Evolutionary conservation across 2,797 vertebrate species (phyloP).

Genomic region (Sebastes taczanowskii): DNA sequence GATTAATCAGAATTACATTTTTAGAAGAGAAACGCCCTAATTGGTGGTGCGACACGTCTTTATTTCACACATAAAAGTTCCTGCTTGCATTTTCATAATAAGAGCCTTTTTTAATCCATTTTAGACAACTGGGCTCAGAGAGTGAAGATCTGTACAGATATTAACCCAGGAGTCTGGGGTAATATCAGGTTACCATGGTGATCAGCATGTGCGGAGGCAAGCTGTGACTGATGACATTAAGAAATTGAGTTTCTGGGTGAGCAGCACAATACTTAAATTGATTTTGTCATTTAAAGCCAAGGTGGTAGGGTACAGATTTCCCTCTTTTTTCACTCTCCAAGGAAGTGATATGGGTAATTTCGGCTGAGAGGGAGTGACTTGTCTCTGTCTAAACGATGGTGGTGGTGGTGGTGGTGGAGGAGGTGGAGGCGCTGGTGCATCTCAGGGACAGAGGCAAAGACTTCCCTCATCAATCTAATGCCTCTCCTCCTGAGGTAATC

Average conservation of each 20-base stretch:
- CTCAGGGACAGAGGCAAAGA: slow-evolving; percentile 55
- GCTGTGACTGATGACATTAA: slow-evolving; percentile 33
- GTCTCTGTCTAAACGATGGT: slow-evolving; percentile 30
- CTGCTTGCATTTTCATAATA: slow-evolving; percentile 17
- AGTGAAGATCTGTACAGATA: slow-evolving; percentile 9
- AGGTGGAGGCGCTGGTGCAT: slow-evolving; percentile 32
- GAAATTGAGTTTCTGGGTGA: slow-evolving; percentile 30
- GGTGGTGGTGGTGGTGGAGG: neutral
- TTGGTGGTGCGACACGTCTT: slow-evolving; percentile 17
- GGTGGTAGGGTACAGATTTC: neutral
- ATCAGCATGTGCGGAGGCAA: slow-evolving; percentile 34
- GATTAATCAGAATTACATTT: slow-evolving; percentile 59
- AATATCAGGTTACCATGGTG: slow-evolving; percentile 35
- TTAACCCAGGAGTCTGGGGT: neutral
- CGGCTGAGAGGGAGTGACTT: slow-evolving; percentile 47
- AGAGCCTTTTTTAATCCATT: slow-evolving; percentile 15
- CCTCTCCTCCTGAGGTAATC: slow-evolving; percentile 68
- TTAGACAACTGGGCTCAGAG: neutral
- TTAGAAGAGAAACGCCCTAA: slow-evolving; percentile 35
- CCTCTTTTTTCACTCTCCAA: neutral
- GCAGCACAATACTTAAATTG: slow-evolving; percentile 34
- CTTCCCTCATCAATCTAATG: slow-evolving; percentile 77
- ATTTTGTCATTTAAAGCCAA: slow-evolving; percentile 40
- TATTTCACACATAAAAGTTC: slow-evolving; percentile 14
- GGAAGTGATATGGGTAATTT: slow-evolving; percentile 57